Evolutionary conservation across 2,797 vertebrate genomes (phyloP), one percentile per base, ranked within the genome.

Genomic region (Diplodus sargus): DNA sequence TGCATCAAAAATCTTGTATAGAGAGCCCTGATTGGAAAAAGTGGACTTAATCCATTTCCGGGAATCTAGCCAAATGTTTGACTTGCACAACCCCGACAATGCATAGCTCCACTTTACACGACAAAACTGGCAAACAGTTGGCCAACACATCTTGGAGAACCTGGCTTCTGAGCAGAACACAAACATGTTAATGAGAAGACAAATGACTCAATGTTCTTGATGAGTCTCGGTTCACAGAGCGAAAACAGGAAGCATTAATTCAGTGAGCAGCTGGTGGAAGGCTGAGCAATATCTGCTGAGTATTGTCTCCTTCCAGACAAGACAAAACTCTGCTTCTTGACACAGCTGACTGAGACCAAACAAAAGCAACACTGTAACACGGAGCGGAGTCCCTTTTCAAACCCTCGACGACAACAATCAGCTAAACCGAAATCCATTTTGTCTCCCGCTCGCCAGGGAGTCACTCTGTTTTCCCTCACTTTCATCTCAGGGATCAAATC

Each of bases 21-120:
- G 49, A 51, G 45, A 77, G 64, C 34, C 71, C 79, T 86, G 65
- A 85, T 83, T 75, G 18, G 43, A 63, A 72, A 68, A 66, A 60
- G 58, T 60, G 66, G 59, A 70, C 70, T 74, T 74, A 79, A 88
- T 92, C 76, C 49, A 70, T 39, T 85, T 86, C 85, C 77, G 87
- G 91, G 89, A 90, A 64, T 74, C 16, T 12, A 5, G 87, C 87
- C 89, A 92, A 85, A 87, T 69, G 68, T 85, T 90, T 84, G 78
- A 90, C 52, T 83, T 84, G 79, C 72, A 80, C 51, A 57, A 47
- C 42, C 67, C 66, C 74, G 89, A 88, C 81, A 87, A 84, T 86
- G 66, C 69, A 66, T 47, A 53, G 68, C 76, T 81, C 47, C 85
- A 72, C 78, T 84, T 83, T 61, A 76, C 48, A 74, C 69, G 82